A percentile compares a stretch with the other conserved stretches of the same genome.
phyloP scores from a whole-genome alignment of 2,888 invertebrate species.

The Prosapia bicincta region DNA sequence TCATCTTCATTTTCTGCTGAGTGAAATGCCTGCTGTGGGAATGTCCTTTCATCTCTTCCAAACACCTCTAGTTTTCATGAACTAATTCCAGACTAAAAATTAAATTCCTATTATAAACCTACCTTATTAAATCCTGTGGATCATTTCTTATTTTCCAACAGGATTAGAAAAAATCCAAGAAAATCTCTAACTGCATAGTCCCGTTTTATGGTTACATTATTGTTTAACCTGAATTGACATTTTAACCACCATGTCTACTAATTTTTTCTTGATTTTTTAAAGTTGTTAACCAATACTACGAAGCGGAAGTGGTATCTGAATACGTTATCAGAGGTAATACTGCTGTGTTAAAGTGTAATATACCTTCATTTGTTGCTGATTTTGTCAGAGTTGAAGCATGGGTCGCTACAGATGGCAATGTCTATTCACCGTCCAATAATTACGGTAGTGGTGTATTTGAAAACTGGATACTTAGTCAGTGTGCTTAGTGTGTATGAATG shows the following conservation, averaged over 20 bases:
- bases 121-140: too few species aligned
- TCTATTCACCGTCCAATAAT: conserved; percentile 65
- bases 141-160: too few species aligned
- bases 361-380: conserved; percentile 87
- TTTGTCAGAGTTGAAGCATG: conserved; percentile 87
- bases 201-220: too few species aligned
- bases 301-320: conserved; percentile 86
- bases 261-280: conserved; percentile 46
- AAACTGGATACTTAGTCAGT: too few species aligned
- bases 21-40: background rate
- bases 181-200: too few species aligned
- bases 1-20: background rate
- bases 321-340: conserved; percentile 87
- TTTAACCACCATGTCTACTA: background rate
- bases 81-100: too few species aligned
- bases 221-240: too few species aligned
- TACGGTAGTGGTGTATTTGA: conserved; percentile 65
- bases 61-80: too few species aligned
- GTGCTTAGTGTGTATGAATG: too few species aligned
- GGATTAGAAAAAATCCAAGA: too few species aligned
- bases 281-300: conserved; percentile 88
- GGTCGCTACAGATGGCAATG: conserved; percentile 56
- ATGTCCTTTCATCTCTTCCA: too few species aligned
- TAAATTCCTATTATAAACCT: too few species aligned
- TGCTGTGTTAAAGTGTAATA: conserved; percentile 83